A percentile compares a stretch with the other conserved stretches of the same genome.
phyloP scores from a whole-genome alignment of 2,888 invertebrate genomes.

The Plemyria rubiginata region DNA sequence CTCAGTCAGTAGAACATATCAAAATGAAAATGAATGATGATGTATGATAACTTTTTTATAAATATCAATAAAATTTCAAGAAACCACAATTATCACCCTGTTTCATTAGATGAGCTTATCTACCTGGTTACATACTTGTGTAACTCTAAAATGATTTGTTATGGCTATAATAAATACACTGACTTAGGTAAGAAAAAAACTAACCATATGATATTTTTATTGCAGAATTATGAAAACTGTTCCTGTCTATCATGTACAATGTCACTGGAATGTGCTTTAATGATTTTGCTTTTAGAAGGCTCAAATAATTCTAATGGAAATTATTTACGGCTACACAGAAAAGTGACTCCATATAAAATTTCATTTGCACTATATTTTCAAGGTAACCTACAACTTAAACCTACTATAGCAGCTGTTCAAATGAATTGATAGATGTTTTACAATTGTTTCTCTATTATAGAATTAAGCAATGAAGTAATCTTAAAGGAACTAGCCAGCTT shows the following conservation, averaged over 20 bases:
- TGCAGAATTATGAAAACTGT: conserved; percentile 46
- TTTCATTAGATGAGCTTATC: no score
- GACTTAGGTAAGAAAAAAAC: no score
- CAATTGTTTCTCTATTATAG: conserved; percentile 45
- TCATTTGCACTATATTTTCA: conserved; percentile 83
- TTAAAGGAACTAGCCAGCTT: conserved; percentile 61
- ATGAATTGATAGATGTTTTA: conserved; percentile 11
- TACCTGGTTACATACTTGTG: no score
- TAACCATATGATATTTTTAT: conserved; percentile 33
- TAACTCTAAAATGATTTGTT: no score
- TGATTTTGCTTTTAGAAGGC: conserved; percentile 85
- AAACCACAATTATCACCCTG: no score
- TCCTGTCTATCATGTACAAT: conserved; percentile 75
- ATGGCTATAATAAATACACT: no score
- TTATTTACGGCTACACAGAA: conserved; percentile 87
- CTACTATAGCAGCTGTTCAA: conserved; percentile 14
- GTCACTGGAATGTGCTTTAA: conserved; percentile 78
- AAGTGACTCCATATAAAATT: conserved; percentile 91
- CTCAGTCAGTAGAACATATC: conserved; percentile 87
- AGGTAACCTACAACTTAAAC: conserved; percentile 52
- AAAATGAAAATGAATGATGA: conserved; percentile 50
- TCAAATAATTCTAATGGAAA: conserved; percentile 80
- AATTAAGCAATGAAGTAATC: conserved; percentile 44
- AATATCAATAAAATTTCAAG: no score
- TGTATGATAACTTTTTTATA: conserved; percentile 42